Base-by-base conservation (phyloP, 2,113 vertebrate genomes). In the Hoplias malabaricus region DNA sequence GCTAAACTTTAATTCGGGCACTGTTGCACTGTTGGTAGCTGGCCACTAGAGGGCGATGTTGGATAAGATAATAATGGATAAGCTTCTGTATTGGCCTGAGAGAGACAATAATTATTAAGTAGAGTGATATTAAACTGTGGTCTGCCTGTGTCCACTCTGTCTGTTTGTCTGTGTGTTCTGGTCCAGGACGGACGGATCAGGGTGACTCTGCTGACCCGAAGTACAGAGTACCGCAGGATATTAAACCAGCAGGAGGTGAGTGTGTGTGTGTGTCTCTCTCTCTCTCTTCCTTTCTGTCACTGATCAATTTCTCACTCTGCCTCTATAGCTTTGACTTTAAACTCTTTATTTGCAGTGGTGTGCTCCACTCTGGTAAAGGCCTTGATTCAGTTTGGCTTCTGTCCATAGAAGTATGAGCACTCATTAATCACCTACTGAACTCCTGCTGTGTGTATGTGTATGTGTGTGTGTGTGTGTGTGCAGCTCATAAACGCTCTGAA, bases 191-290 rank as follows among this genome's bases (percentile, higher is more conserved):
- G 93, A 80, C 96, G 91, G 91, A 93, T 98, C 79, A 94, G 96
- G 86, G 95, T 99, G 88, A 98, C 97, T 36, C 92, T 99, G 83
- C 94, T 99, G 2, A 91, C 93, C 34, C 94, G 97, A 82, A 99
- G 96, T 87, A 99, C 98, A 11, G 94, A 96, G 85, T 98, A 96
- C 87, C 90, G 97, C 84, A 93, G 93, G 89, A 96, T 98, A 90
- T 87, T 96, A 84, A 99, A 99, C 87, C 95, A 98, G 88, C 89
- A 94, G 31, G 94, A 98, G 95, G 98, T 98, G 84, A 88, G 92
- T n/a, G n/a, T n/a, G n/a, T n/a, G 25, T 48, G 46, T 68, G 46
- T 69, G 68, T 10, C 43, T 78, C 59, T 82, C 73, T 50, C 12
- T 77, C 43, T 77, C 67, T 65, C 12, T 78, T 63, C 75, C 50